Base-by-base conservation (phyloP, 2,888 invertebrate genomes). In the Microchrysa polita region DNA sequence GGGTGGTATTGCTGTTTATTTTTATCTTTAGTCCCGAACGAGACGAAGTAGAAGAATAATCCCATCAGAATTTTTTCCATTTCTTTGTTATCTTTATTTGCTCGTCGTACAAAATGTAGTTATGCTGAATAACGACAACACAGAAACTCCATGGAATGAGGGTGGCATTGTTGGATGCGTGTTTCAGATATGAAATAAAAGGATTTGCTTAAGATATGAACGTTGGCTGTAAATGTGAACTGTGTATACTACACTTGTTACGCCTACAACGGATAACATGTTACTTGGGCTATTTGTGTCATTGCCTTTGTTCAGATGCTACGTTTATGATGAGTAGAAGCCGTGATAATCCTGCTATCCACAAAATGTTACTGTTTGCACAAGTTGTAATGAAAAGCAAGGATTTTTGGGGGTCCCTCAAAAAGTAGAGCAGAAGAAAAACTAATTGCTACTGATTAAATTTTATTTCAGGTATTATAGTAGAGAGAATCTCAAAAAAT, bases 81-180 rank as follows among this genome's bases (percentile, higher is more conserved):
- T 75, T 76, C 76, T 76, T 76, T 77, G 77, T 77, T 77, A 77
- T 77, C 77, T 77, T 77, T 77, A 77, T 77, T 77, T 75, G 77
- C 75, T 69, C 73, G 61, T 34, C 74, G 63, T 73, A 73, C 71
- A 77, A 74, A 73, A 73, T 75, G 55, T 69, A 72, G 76, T 76
- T 74, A 75, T 72, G 75, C 61, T 67, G 61, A 34, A 69, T 69
- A 73, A 69, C 22, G 57, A 57, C 55, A 57, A 40, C 55, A 42
- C 55, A 57, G 7, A 34, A 20, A 40, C 40, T 16, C 14, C 22
- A n/a, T 2, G 65, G 65, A 22, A 48, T 44, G 14, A 48, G 44
- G 18, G 18, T 65, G 22, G 20, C 48, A 44, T 5, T 65, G 65
- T 12, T 22, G 22, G 14, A 65, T 44, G 44, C 48, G 44, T 65